These are phyloP conservation scores for Oophaga pumilio DNA, from an alignment of 2,113 vertebrate species.

Conservation along the genomic window DNA sequence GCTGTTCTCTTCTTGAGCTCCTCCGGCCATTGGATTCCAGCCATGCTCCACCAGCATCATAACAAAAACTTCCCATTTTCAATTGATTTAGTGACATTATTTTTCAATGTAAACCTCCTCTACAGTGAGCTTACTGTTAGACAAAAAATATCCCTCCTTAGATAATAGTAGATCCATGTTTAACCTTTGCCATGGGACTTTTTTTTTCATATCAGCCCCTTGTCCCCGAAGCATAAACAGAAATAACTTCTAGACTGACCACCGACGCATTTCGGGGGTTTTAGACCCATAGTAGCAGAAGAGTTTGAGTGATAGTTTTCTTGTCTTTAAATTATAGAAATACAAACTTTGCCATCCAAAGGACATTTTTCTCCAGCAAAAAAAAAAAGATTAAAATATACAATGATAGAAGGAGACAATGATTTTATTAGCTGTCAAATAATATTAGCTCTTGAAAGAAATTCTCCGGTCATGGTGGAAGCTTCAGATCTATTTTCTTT, in stretches of 20 bases:
- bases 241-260: neutral
- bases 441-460: slow-evolving; percentile 36
- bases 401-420: neutral
- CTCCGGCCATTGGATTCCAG: no score
- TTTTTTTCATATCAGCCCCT: no score
- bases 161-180: no score
- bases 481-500: neutral
- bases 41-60: no score
- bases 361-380: neutral
- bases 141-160: no score
- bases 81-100: no score
- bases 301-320: neutral
- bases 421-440: slow-evolving; percentile 37
- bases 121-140: no score
- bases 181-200: no score
- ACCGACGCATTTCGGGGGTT: neutral
- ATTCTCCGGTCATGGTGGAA: neutral
- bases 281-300: neutral
- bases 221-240: no score
- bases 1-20: no score
- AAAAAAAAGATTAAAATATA: neutral
- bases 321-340: neutral
- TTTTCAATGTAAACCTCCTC: no score
- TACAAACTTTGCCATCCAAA: neutral
- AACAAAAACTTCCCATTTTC: no score